phyloP scores from a whole-genome alignment of 2,113 vertebrate genomes.

The Haliaeetus leucogaster region DNA sequence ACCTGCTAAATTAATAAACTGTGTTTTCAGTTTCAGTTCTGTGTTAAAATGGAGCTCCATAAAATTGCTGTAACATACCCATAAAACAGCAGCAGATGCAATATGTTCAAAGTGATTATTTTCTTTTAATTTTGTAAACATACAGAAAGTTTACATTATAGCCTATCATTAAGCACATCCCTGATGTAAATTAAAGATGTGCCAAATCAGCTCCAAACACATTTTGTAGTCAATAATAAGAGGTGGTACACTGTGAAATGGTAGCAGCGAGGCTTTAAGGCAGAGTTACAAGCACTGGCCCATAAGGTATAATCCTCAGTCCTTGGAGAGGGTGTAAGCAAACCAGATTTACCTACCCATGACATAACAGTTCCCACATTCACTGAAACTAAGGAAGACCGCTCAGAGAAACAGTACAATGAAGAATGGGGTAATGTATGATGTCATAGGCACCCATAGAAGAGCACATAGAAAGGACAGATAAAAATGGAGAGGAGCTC shows the following conservation, averaged over 20 bases:
- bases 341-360: background rate
- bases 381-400: background rate
- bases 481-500: background rate
- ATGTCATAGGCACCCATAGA: fast-evolving
- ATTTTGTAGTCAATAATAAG: background rate
- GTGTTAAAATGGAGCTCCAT: constrained; percentile 10
- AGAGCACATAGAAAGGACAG: background rate
- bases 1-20: constrained; percentile 9
- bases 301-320: background rate
- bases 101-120: background rate
- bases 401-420: background rate
- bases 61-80: background rate
- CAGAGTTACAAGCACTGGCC: background rate
- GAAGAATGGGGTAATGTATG: fast-evolving
- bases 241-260: background rate
- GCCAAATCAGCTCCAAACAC: background rate
- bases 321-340: background rate
- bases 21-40: background rate
- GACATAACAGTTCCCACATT: background rate
- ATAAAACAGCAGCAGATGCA: constrained; percentile 33
- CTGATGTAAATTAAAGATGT: background rate
- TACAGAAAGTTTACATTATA: background rate
- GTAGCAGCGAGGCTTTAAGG: background rate
- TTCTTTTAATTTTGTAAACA: constrained; percentile 24
- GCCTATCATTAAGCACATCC: background rate